Base-by-base conservation (phyloP, 1,140 invertebrate species). In the Musca domestica region DNA sequence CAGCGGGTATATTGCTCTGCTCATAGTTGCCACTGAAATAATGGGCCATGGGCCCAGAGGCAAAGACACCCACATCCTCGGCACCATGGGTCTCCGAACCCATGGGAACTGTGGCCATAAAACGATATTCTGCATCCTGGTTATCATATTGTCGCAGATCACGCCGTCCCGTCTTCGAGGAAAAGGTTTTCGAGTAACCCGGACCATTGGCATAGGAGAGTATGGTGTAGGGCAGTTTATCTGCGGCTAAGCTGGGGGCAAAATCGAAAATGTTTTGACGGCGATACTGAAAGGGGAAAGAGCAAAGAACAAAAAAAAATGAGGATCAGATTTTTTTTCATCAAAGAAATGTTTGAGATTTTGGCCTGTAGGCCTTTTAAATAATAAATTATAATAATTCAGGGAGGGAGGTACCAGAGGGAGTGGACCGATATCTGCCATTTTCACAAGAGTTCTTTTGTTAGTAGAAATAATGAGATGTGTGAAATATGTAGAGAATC, bases 121-220 rank as follows among this genome's bases (percentile, higher is more conserved):
- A 85, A 30, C 30, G 19, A 68, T 83, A 85, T 1, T 77, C 70
- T 0, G 74, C 69, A 58, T 76, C 46, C 1, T 47, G 63, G 1
- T 72, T 76, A 58, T 80, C 61, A 41, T 66, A 67, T 9, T 64
- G 48, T 17, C 70, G 58, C n/a, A 79, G 68, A 67, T 80, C 74
- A 0, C 72, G 49, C 64, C 77, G 74, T 3, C 79, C 74, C 0
- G 14, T 15, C 0, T 66, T 48, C 12, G 41, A 22, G n/a, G 69
- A 70, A 22, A 71, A 81, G 23, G 74, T 76, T 0, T 78, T 71
- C 23, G 64, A 78, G 66, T 83, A 86, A 5, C 88, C 87, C 2
- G 87, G 87, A 83, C 85, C 87, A 81, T 91, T 92, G 1, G 89
- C 90, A 77, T 93, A 93, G 27, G 86, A 87, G 3, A 95, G 78